Conservation (phyloP, 2,113 vertebrate genomes). For the Microcebus jonahi region DNA sequence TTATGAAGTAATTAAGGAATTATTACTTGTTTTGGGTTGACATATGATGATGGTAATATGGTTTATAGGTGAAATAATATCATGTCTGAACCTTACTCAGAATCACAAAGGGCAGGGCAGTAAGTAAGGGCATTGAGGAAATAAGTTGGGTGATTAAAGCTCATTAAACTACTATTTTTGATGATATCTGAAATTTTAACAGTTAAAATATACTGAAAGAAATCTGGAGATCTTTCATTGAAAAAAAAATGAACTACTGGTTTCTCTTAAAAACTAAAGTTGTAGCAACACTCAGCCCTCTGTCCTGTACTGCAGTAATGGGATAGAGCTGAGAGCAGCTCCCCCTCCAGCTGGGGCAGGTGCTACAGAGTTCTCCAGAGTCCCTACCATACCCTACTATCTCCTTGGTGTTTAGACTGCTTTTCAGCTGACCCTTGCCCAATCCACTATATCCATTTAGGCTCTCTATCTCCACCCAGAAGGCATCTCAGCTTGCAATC, state of each 20-base stretch:
- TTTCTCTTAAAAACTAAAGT: background rate
- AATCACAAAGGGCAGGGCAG: background rate
- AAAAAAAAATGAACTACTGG: background rate
- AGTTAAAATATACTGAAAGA: background rate
- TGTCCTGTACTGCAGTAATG: background rate
- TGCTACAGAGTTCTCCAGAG: background rate
- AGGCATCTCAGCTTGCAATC: background rate
- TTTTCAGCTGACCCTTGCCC: background rate
- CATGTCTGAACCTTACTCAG: background rate
- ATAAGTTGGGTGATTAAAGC: background rate
- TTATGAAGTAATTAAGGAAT: slow-evolving; percentile 23
- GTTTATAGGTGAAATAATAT: background rate
- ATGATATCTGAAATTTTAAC: background rate
- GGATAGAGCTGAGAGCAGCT: background rate
- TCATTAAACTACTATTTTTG: background rate
- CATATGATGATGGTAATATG: background rate
- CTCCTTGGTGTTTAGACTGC: background rate
- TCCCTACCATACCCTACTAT: background rate
- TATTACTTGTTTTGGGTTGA: background rate
- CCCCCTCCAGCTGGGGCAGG: background rate
- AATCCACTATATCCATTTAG: background rate
- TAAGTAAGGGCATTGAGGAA: background rate
- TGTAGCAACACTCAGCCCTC: background rate
- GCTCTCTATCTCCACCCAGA: background rate
- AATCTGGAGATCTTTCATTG: background rate